Percentiles rank a stretch among this genome's conserved stretches.
Conservation (phyloP, 1,140 invertebrate genomes). For the Drosophila mauritiana region DNA sequence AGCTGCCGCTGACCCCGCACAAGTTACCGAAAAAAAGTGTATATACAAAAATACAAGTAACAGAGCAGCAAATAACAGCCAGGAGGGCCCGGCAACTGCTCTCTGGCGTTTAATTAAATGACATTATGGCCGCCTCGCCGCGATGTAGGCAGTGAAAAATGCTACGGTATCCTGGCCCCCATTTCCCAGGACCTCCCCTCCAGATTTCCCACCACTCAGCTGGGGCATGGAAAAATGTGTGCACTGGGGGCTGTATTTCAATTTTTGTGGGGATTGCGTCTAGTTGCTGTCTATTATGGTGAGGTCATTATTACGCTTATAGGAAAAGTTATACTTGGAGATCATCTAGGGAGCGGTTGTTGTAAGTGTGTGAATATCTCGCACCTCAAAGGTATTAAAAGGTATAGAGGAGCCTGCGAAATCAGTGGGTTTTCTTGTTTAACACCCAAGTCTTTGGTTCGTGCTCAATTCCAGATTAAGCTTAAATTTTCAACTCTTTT, state of each 20-base stretch:
- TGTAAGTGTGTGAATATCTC: conserved; percentile 29
- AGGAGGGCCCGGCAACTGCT: conserved; percentile 61
- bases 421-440: background rate
- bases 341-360: conserved; percentile 36
- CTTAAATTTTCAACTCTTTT: conserved; percentile 9
- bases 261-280: conserved; percentile 66
- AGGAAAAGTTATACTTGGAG: conserved; percentile 42
- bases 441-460: conserved; percentile 9
- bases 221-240: conserved; percentile 51
- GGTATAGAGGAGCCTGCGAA: background rate
- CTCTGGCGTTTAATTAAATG: conserved; percentile 82
- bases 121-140: conserved; percentile 67
- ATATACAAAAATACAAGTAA: conserved; percentile 22
- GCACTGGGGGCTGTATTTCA: conserved; percentile 76
- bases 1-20: conserved; percentile 65
- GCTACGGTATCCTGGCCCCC: conserved; percentile 44
- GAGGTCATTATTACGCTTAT: conserved; percentile 53
- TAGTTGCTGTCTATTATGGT: conserved; percentile 59
- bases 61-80: conserved; percentile 35
- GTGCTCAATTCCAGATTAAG: background rate
- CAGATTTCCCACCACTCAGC: conserved; percentile 14
- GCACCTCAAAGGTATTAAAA: conserved; percentile 41
- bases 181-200: conserved; percentile 20
- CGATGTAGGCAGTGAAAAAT: conserved; percentile 71
- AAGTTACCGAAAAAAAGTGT: conserved; percentile 36